Base-by-base conservation (phyloP, 2,888 invertebrate genomes). In the Clitarchus hookeri region DNA sequence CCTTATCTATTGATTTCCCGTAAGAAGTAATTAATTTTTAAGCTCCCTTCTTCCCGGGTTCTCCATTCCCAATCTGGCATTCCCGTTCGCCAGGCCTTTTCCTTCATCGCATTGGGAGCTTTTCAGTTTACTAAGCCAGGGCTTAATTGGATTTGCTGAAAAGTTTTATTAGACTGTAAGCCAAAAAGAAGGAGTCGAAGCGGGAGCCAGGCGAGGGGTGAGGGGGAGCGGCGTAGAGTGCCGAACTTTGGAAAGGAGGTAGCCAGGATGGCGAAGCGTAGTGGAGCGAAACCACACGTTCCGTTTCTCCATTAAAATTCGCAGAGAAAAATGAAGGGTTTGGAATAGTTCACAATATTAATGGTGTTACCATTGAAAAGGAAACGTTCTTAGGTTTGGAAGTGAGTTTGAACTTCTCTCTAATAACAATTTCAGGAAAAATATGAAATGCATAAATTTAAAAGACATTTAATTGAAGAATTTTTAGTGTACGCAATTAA, bases 21-120 rank as follows among this genome's bases (percentile, higher is more conserved):
- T 82, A 82, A 82, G 82, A 82, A 82, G 82, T 82, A 82, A 82
- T 82, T 82, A 82, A 82, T 82, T 82, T 82, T 82, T 82, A 82
- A 82, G 82, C 82, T 82, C 82, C 23, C n/a, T 36, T n/a, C 44
- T 36, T 82, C 44, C 27, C 82, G n/a, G n/a, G 65, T 23, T 8
- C 23, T 23, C 65, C 3, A 6, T 26, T 36, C 82, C 36, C 82
- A 82, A 44, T 82, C 82, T 82, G 82, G 65, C 19, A 65, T 65
- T 65, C 65, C 65, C 65, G 65, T 65, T 82, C 82, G 27, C 82
- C 44, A 6, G 82, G 27, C 44, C 82, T 82, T 82, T 82, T 82
- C 44, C 82, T 44, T 82, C 82, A 26, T 82, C 82, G 82, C 82
- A 82, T 82, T 82, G 27, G 82, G 44, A 82, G 82, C 82, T 82